Evolutionary conservation across 2,888 invertebrate genomes (phyloP).

Genomic region (Platycnemis pennipes): DNA sequence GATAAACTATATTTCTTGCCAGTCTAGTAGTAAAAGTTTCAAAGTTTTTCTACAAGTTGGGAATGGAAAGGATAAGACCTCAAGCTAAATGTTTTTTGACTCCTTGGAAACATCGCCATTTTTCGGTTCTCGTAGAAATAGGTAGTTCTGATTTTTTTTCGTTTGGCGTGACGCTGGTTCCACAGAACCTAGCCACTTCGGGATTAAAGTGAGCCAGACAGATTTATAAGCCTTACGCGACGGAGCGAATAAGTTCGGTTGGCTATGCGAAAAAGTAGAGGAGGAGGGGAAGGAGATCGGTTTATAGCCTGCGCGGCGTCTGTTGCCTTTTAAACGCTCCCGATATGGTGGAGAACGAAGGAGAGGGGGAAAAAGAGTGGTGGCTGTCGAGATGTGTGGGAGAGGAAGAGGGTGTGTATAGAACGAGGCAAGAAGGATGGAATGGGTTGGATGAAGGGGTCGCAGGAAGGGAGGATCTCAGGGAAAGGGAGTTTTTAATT

Average conservation of each 20-base stretch:
- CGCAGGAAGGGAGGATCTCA: not conserved
- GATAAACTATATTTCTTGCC: no score
- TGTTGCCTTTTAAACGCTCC: conserved; percentile 44
- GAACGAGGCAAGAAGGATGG: not conserved
- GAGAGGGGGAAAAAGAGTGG: no score
- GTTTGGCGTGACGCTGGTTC: not conserved
- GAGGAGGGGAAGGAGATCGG: not conserved
- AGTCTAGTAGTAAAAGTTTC: no score
- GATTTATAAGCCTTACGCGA: not conserved
- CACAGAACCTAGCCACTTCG: not conserved
- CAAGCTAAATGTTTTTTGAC: no score
- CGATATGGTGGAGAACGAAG: conserved; percentile 8
- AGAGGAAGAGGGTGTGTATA: not conserved
- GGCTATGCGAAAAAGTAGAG: not conserved
- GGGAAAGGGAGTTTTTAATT: not conserved
- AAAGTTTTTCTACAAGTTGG: no score
- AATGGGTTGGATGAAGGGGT: not conserved
- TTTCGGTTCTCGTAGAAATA: not conserved
- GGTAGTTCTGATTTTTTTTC: not conserved
- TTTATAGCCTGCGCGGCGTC: conserved; percentile 40
- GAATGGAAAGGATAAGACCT: no score
- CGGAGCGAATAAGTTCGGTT: not conserved
- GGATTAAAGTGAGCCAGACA: not conserved
- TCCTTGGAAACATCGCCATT: not conserved
- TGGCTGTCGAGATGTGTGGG: no score